Evolutionary conservation across 2,797 vertebrate species (phyloP).

Genomic region (Poliocrania exsul): DNA sequence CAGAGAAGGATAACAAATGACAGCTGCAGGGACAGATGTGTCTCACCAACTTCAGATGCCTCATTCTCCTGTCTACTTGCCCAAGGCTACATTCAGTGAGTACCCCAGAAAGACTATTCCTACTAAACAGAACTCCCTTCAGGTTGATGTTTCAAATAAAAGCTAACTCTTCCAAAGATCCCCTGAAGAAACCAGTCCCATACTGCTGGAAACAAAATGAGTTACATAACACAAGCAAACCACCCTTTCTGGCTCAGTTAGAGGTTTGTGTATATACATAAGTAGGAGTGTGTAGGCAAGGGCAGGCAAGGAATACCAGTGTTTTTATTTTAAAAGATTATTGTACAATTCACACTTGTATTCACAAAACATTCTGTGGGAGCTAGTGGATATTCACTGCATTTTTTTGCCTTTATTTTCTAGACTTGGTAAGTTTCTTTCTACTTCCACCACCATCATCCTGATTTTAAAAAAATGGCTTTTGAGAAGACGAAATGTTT

Average conservation of each 20-base stretch:
- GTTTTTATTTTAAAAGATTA: conserved; percentile 20
- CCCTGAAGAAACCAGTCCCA: not conserved
- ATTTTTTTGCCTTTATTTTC: not conserved
- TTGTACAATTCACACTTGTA: not conserved
- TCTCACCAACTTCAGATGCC: not conserved
- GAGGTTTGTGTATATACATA: not conserved
- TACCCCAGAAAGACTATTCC: not conserved
- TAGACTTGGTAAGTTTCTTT: not conserved
- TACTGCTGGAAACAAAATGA: not conserved
- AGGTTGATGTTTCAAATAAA: not conserved
- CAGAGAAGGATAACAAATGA: not conserved
- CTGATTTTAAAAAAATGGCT: not conserved
- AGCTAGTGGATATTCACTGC: not conserved
- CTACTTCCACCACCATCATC: not conserved
- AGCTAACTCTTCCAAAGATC: not conserved
- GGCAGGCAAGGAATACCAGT: conserved; percentile 1
- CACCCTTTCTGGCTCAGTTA: not conserved
- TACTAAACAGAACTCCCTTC: not conserved
- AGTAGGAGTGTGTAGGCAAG: conserved; percentile 27
- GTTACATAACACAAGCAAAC: conserved; percentile 2
- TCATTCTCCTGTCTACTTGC: not conserved
- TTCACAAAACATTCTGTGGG: not conserved
- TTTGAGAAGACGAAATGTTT: not conserved
- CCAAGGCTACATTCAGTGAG: not conserved
- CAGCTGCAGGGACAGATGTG: not conserved